Percentiles rank a stretch among this genome's conserved stretches.
phyloP scores from a whole-genome alignment of 2,888 invertebrate genomes.

The Pammene fasciana region DNA sequence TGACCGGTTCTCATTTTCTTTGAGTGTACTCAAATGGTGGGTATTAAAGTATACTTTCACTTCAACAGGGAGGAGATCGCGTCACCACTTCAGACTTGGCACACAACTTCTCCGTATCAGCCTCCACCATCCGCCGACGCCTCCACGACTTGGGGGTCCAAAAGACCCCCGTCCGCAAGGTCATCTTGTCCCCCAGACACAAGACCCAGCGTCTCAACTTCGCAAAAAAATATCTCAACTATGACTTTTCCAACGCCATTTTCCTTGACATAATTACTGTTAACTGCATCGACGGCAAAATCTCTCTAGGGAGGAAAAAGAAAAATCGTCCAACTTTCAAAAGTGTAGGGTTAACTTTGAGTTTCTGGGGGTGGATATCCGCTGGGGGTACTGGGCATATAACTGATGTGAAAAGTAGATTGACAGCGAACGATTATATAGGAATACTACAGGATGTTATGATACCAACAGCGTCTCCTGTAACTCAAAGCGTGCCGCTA shows the following conservation, averaged over 20 bases:
- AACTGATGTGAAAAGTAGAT: conserved; percentile 13
- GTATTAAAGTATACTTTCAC: not conserved
- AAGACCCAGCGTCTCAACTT: conserved; percentile 23
- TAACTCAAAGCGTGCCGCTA: not conserved
- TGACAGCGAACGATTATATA: conserved; percentile 21
- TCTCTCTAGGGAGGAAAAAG: conserved; percentile 9
- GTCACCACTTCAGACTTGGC: conserved; percentile 25
- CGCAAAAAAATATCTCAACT: conserved; percentile 21
- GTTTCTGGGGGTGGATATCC: conserved; percentile 22
- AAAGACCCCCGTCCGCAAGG: conserved; percentile 17
- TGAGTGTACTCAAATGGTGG: no score
- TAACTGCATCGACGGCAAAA: conserved; percentile 6
- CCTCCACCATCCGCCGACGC: conserved; percentile 25
- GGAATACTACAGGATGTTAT: conserved; percentile 17
- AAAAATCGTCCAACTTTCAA: conserved; percentile 12
- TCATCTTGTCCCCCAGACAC: conserved; percentile 21
- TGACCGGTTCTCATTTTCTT: no score
- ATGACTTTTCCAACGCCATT: conserved; percentile 15
- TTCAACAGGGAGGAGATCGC: conserved; percentile 19
- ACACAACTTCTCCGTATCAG: conserved; percentile 23
- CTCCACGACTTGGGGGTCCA: conserved; percentile 26
- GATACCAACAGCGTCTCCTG: conserved; percentile 13
- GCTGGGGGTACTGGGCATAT: not conserved
- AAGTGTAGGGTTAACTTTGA: conserved; percentile 6
- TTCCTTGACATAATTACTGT: conserved; percentile 14